A percentile compares a stretch with the other conserved stretches of the same genome.
phyloP scores from a whole-genome alignment of 2,113 vertebrate genomes.

The Apteryx owenii region DNA sequence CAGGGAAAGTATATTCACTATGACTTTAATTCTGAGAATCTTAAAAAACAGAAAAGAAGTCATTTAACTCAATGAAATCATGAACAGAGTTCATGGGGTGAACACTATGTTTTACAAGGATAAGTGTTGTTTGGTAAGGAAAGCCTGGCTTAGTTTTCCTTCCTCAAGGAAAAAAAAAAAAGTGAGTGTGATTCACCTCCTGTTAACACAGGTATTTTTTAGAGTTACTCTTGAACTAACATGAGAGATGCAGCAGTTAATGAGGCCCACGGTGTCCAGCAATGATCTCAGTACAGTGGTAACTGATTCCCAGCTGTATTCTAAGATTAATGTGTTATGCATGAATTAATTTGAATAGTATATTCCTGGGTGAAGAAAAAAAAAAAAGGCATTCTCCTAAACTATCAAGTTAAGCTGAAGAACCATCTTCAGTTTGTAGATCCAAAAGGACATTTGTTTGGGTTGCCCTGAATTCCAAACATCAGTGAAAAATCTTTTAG shows the following conservation, averaged over 20 bases:
- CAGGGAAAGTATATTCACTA: too few species aligned
- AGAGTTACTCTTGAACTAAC: neutral
- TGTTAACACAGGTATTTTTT: neutral
- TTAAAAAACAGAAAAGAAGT: neutral
- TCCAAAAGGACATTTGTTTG: neutral
- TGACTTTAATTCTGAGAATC: neutral
- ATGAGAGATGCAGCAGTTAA: neutral
- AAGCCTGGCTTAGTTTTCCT: neutral
- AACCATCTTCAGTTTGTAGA: neutral
- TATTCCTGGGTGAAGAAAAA: neutral
- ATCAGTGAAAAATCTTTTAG: too few species aligned
- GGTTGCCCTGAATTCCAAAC: neutral
- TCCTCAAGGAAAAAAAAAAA: neutral
- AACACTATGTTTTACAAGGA: neutral
- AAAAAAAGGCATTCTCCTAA: too few species aligned
- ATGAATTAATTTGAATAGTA: neutral
- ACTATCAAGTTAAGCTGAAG: neutral
- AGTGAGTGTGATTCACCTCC: accelerated
- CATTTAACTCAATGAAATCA: too few species aligned
- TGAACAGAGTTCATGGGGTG: neutral
- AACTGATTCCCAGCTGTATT: too few species aligned
- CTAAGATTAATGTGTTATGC: too few species aligned
- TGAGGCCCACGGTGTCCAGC: neutral
- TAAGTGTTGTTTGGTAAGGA: neutral
- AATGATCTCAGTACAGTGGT: neutral